These are phyloP conservation scores for Mythimna lalbum DNA, from an alignment of 2,888 invertebrate species.

Conservation along the genomic window DNA sequence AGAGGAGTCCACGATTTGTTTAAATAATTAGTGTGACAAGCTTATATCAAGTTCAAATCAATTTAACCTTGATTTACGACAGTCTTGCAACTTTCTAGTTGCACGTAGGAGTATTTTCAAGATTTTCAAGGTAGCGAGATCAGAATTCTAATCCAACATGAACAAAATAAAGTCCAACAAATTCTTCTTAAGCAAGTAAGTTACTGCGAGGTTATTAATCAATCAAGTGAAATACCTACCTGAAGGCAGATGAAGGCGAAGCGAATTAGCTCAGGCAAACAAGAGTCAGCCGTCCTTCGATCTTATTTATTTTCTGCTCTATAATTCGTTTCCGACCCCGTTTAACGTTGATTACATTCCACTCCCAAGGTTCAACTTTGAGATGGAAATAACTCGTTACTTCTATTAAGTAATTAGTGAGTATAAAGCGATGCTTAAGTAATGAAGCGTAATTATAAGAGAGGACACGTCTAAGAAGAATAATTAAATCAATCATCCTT, in stretches of 20 bases:
- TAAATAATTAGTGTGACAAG: too few relatives aligned
- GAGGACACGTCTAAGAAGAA: conserved; percentile 88
- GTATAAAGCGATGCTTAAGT: conserved; percentile 90
- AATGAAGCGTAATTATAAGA: conserved; percentile 90
- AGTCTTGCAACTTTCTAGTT: too few relatives aligned
- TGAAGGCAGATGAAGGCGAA: conserved; percentile 53
- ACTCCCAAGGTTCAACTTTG: conserved; percentile 80
- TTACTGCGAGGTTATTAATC: conserved; percentile 56
- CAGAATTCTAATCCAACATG: conserved; percentile 9
- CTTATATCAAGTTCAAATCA: too few relatives aligned
- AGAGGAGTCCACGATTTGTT: too few relatives aligned
- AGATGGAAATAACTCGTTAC: conserved; percentile 89
- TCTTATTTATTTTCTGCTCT: conserved; percentile 82
- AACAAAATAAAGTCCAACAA: conserved; percentile 24
- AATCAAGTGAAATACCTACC: conserved; percentile 60
- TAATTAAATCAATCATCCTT: conserved; percentile 90
- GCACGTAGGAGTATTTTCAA: too few relatives aligned
- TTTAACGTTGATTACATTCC: conserved; percentile 87
- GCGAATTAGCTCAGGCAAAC: conserved; percentile 66
- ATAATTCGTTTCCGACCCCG: conserved; percentile 81
- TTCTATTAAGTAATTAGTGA: conserved; percentile 90
- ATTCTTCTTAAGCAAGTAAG: conserved; percentile 44
- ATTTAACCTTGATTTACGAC: too few relatives aligned
- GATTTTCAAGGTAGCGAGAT: not conserved
- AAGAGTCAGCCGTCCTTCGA: conserved; percentile 69